phyloP scores from a whole-genome alignment of 2,888 invertebrate genomes.

The Furcula furcula region DNA sequence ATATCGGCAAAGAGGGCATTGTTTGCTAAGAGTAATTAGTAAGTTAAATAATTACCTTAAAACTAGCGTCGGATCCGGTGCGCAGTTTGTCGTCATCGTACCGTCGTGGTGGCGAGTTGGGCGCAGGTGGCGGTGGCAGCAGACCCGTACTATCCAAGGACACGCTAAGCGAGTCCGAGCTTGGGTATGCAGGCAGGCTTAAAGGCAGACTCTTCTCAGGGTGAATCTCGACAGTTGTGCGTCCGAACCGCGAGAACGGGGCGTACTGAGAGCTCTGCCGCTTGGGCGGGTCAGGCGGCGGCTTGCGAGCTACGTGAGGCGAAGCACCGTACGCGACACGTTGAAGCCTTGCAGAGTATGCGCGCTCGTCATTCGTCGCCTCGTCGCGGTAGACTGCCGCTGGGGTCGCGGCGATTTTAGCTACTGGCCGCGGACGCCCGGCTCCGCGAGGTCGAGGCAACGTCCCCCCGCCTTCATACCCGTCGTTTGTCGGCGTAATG shows the following conservation, averaged over 20 bases:
- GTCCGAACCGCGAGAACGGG: conserved; percentile 74
- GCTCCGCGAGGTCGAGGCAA: conserved; percentile 91
- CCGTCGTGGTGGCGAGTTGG: conserved; percentile 82
- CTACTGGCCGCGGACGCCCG: conserved; percentile 90
- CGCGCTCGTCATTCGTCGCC: conserved; percentile 72
- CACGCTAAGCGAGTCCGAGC: conserved; percentile 84
- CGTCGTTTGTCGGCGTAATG: conserved; percentile 91
- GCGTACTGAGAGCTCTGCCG: conserved; percentile 83
- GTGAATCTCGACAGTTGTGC: conserved; percentile 83
- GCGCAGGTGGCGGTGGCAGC: conserved; percentile 84
- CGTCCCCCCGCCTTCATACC: conserved; percentile 90
- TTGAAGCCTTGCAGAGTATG: conserved; percentile 70
- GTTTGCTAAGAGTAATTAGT: neutral
- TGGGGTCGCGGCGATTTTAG: conserved; percentile 86
- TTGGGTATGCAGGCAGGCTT: conserved; percentile 84
- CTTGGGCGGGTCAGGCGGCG: conserved; percentile 91
- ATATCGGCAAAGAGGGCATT: no score
- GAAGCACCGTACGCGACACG: conserved; percentile 84
- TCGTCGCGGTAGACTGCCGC: conserved; percentile 68
- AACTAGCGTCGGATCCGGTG: conserved; percentile 91
- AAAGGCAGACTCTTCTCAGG: conserved; percentile 81
- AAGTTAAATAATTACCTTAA: conserved; percentile 82
- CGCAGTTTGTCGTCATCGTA: conserved; percentile 76
- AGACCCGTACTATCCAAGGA: conserved; percentile 84
- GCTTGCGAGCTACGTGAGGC: conserved; percentile 88